Conservation (phyloP, 1,140 invertebrate species). For the Diploscapter pachys region DNA sequence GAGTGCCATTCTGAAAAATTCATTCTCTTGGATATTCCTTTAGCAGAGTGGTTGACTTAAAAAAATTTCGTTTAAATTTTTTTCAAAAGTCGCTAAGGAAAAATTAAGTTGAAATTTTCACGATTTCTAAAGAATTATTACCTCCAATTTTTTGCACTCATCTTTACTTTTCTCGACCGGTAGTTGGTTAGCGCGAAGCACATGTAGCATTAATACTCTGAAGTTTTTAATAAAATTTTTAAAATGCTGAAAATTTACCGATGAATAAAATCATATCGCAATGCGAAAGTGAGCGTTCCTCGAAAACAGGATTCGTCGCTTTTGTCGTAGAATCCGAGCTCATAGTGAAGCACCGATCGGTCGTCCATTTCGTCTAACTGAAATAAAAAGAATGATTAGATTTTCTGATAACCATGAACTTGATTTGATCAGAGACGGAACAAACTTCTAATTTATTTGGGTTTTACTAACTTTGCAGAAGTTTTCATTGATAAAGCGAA, state of each 20-base stretch:
- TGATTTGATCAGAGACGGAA: neutral
- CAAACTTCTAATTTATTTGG: neutral
- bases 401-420: neutral
- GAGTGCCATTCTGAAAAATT: neutral
- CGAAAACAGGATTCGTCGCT: slow-evolving; percentile 46
- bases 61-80: neutral
- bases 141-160: slow-evolving; percentile 8
- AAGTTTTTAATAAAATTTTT: neutral
- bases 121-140: slow-evolving; percentile 1
- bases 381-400: slow-evolving; percentile 3
- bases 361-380: slow-evolving; percentile 38
- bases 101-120: too few species aligned
- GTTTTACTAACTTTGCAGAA: too few species aligned
- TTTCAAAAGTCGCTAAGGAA: too few species aligned
- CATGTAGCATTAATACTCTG: slow-evolving; percentile 52
- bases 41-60: too few species aligned
- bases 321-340: slow-evolving; percentile 46
- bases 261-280: slow-evolving; percentile 57
- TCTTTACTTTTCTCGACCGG: slow-evolving; percentile 36
- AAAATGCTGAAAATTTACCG: slow-evolving; percentile 16
- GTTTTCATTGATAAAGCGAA: too few species aligned
- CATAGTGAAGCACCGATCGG: slow-evolving; percentile 38
- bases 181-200: slow-evolving; percentile 50
- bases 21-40: too few species aligned
- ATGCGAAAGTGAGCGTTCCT: slow-evolving; percentile 51